Conservation (phyloP, 2,888 invertebrate species). For the Cosmia pyralina region DNA sequence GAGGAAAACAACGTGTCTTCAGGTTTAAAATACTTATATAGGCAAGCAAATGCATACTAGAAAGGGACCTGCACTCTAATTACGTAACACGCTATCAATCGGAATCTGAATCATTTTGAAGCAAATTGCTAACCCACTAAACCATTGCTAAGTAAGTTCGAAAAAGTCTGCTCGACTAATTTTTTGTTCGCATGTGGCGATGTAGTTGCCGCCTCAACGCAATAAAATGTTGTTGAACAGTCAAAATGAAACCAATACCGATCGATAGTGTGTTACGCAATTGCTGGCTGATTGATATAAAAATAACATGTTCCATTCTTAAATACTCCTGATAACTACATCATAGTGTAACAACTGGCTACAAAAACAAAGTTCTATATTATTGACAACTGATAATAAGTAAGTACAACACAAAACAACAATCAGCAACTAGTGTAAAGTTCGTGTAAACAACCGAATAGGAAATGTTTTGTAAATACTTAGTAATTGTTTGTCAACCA, state of each 20-base stretch:
- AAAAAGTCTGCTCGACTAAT: too few species aligned
- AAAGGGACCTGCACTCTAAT: not conserved
- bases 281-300: not conserved
- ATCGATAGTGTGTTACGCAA: too few species aligned
- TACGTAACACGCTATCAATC: too few species aligned
- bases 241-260: too few species aligned
- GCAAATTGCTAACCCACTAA: too few species aligned
- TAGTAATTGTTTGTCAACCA: not conserved
- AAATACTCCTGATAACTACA: not conserved
- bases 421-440: not conserved
- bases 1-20: not conserved
- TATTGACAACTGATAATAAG: too few species aligned
- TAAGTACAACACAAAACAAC: not conserved
- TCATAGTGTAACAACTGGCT: not conserved
- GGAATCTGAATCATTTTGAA: too few species aligned
- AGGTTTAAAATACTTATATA: too few species aligned
- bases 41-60: not conserved
- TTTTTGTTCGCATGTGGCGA: too few species aligned
- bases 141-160: too few species aligned
- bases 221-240: too few species aligned
- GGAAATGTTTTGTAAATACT: constrained; percentile 18
- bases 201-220: too few species aligned
- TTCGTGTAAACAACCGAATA: constrained; percentile 15
- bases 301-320: not conserved
- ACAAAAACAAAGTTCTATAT: not conserved